Evolutionary conservation across 2,888 invertebrate species (phyloP), one percentile per base, ranked within the genome.

Genomic region (Palloptera scutellata): DNA sequence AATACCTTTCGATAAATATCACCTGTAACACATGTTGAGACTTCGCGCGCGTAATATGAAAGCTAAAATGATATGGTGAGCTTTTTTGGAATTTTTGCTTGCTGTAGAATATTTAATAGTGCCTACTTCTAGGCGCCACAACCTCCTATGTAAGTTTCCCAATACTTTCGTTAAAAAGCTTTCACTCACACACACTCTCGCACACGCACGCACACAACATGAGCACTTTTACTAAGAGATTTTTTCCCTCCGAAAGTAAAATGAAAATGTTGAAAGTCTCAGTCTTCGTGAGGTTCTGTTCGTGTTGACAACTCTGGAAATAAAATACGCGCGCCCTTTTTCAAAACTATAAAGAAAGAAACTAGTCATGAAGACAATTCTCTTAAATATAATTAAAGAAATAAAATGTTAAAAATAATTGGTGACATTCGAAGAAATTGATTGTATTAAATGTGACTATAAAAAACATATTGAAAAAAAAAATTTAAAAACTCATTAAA

Each of bases 261-360:
- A 4, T 57, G 40, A 64, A 57, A 64, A 51, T 42, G 20, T 13
- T 20, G 45, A 2, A 30, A 15, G 30, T 30, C 64, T 72, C 64
- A 74, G 74, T 74, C 73, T 72, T 74, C 74, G 73, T 73, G 71
- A 74, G 74, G 70, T 72, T 72, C 71, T 72, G 68, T 71, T 59
- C 70, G 73, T 72, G 66, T 71, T 70, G 72, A 73, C 73, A 72
- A 70, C 73, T 41, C 58, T 58, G 51, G 48, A 42, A 58, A 40
- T 42, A 19, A 42, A 51, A 17, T 42, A 51, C 55, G 58, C 43
- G 64, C 59, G 64, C 11, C 41, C 11, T 5, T 12, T 13, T 17
- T 30, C 19, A 57, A 57, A 51, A 20, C 48, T 15, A 17, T 1
- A 60, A 45, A 8, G 10, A 20, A 19, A 13, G 10, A 63, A 63